Conservation (phyloP, 1,140 invertebrate species). For the Myzus persicae region DNA sequence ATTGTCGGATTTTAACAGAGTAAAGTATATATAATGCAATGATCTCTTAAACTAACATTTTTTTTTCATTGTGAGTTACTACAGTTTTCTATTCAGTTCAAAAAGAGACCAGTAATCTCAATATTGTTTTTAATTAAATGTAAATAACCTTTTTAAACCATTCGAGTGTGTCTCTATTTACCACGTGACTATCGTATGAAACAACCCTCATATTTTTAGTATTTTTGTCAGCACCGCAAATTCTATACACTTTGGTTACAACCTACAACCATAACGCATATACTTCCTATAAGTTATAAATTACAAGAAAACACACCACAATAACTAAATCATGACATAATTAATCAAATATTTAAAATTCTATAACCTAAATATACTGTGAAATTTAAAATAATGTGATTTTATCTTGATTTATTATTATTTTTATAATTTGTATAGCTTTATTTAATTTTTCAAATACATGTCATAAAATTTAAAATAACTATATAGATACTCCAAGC, state of each 20-base stretch:
- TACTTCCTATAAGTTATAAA: neutral
- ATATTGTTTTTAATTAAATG: constrained; percentile 24
- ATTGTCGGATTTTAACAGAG: constrained; percentile 24
- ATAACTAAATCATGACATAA: neutral
- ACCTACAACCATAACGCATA: neutral
- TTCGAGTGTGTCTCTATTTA: neutral
- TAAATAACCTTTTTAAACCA: constrained; percentile 29
- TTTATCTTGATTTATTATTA: neutral
- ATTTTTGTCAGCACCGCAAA: neutral
- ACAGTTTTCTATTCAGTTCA: neutral
- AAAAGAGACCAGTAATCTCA: constrained; percentile 26
- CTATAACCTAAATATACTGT: neutral
- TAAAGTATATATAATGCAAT: neutral
- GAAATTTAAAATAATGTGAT: neutral
- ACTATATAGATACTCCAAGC: neutral
- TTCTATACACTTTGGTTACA: neutral
- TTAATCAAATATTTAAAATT: neutral
- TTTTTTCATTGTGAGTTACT: neutral
- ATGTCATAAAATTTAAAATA: neutral
- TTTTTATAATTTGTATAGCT: neutral
- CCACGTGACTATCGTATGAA: neutral
- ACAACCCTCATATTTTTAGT: neutral
- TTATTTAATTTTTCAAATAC: neutral
- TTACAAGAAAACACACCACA: neutral
- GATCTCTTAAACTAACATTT: constrained; percentile 17